Base-by-base conservation (phyloP, 2,888 invertebrate species). In the Chrysolina haemoptera region DNA sequence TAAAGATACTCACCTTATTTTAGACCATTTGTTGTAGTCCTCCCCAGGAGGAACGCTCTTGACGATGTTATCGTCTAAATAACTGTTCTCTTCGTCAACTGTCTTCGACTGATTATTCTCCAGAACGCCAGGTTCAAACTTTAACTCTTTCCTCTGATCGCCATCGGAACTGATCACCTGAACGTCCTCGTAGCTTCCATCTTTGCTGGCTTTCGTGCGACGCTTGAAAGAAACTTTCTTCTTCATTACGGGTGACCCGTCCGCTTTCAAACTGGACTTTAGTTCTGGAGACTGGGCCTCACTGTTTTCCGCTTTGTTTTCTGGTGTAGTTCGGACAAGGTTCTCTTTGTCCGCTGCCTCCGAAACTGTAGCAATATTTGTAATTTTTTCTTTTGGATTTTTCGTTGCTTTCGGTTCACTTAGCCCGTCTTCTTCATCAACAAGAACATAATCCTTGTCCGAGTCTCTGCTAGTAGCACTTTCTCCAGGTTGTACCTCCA, bases 221-320 rank as follows among this genome's bases (percentile, higher is more conserved):
- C 86, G 79, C 67, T 86, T 88, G 74, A 88, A 88, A 9, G 87
- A 88, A 20, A 88, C 88, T 77, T 86, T 87, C 77, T 88, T 88
- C 80, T 87, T 87, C 67, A 84, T 76, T 8, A 82, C 64, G 0
- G 85, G 85, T 11, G 85, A 83, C 18, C 70, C 64, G 64, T 79
- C 75, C 76, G 78, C 27, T 74, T 85, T 85, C 43, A 84, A 66
- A 41, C 77, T 82, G 1, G 85, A 82, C 74, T 84, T 84, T 10
- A 83, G 66, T 48, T 79, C 78, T 0, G 2, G 16, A 12, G 27
- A 16, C 48, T 62, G 72, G 20, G 64, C 62, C 6, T 40, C 46
- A 1, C n/a, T 53, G n/a, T 8, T 63, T 12, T 62, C 46, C 16
- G 65, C 78, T 16, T 72, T 75, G n/a, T 62, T 35, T 18, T 71